Evolutionary conservation across 2,797 vertebrate genomes (phyloP).

Genomic region (Taeniopygia guttata): DNA sequence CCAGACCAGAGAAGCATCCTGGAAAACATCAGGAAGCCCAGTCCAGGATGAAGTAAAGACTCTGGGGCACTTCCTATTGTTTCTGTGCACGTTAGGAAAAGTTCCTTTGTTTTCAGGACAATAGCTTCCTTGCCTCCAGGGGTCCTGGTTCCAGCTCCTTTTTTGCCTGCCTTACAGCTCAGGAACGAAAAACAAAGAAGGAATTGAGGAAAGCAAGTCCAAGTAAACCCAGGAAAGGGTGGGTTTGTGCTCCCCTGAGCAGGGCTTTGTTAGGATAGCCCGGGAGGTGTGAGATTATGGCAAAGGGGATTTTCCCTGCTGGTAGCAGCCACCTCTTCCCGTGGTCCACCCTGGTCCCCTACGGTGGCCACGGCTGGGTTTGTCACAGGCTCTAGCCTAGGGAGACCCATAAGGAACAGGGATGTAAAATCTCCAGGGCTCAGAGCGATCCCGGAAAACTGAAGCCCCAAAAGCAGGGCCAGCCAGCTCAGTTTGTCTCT

Average conservation of each 20-base stretch:
- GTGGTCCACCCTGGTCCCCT: background rate
- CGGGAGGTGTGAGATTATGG: background rate
- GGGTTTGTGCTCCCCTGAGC: background rate
- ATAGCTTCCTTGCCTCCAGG: background rate
- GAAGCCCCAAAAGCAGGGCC: background rate
- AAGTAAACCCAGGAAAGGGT: background rate
- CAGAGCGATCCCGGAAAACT: background rate
- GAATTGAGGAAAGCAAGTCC: background rate
- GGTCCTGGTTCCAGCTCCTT: background rate
- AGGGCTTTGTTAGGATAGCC: background rate
- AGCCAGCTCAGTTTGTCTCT: background rate
- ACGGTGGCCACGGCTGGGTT: rapidly evolving
- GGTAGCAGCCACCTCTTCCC: background rate
- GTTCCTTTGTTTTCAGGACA: conserved; percentile 40
- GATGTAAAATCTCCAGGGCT: background rate
- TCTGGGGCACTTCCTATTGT: background rate
- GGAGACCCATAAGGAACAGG: background rate
- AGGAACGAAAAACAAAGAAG: background rate
- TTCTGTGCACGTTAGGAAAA: conserved; percentile 3
- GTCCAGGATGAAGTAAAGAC: background rate
- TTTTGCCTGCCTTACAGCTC: background rate
- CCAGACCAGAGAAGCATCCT: background rate
- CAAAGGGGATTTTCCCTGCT: background rate
- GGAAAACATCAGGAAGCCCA: conserved; percentile 16
- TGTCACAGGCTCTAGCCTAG: too few relatives aligned